Conservation (phyloP, 92 coral and sea anemone species). For the Zoanthus solanderi region DNA sequence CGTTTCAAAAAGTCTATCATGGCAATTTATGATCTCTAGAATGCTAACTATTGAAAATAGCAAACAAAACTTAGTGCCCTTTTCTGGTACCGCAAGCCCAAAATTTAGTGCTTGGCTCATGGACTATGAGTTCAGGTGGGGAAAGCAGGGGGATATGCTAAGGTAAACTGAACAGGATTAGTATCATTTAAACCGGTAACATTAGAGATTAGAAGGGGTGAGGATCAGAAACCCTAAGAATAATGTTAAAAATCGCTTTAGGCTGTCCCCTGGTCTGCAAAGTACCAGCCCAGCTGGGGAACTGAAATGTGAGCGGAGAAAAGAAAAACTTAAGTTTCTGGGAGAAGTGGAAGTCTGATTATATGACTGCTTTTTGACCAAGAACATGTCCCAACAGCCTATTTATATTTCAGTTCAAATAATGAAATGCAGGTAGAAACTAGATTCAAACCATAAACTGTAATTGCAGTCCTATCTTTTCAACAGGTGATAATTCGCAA, state of each 20-base stretch:
- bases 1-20: too few relatives aligned
- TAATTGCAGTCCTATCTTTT: neutral
- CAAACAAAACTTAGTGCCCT: too few relatives aligned
- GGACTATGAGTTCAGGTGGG: neutral
- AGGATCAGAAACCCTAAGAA: neutral
- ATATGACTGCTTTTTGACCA: neutral
- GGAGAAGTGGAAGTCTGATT: neutral
- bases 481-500: constrained; percentile 13
- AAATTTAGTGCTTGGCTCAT: too few relatives aligned
- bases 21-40: too few relatives aligned
- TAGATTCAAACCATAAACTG: neutral
- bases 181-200: neutral
- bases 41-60: too few relatives aligned
- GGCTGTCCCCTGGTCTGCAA: neutral
- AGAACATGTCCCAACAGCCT: neutral
- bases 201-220: neutral
- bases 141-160: neutral
- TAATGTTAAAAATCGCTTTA: neutral
- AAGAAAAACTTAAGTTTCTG: neutral
- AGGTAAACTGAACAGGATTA: neutral
- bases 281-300: constrained; percentile 2
- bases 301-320: neutral
- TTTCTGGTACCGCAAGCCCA: too few relatives aligned
- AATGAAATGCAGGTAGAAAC: neutral
- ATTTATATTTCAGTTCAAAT: too few relatives aligned